Evolutionary conservation across 2,888 invertebrate genomes (phyloP), one percentile per base, ranked within the genome.

Genomic region (Aphodius sticticus): DNA sequence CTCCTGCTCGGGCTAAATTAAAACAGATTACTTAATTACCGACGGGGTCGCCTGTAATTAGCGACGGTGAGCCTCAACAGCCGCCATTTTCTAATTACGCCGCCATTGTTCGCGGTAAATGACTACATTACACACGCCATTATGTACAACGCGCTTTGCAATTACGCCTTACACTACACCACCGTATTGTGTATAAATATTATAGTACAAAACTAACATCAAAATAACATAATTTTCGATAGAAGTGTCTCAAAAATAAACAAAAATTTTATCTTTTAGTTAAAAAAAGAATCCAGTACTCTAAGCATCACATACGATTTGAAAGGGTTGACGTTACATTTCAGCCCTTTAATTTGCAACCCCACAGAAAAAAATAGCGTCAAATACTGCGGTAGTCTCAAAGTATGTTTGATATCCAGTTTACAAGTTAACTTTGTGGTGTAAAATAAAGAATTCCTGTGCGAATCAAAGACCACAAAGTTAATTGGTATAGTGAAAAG

Each of bases 61-160:
- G 84, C 84, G 84, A 80, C 84, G 83, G 82, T 82, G 83, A 83
- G 83, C 81, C 81, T 82, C 53, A 83, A 81, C 83, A 82, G 84
- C 84, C 82, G 83, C 85, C 85, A 85, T 85, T 84, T 85, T 85
- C 85, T 85, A 85, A 85, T 85, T 85, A 84, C 83, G 81, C 79
- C 78, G 80, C 79, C 80, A 83, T 84, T 84, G 83, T 84, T 79
- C 81, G 81, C 53, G 12, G 79, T 81, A 84, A 85, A 85, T 84
- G 85, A 84, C 82, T 82, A 83, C 83, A 83, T 83, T 84, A 83
- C 83, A 84, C 82, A 83, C 81, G 81, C 81, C 79, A 81, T 81
- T 82, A 82, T 82, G 74, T 79, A 79, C 79, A 82, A 79, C 80
- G 79, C 77, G 82, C 81, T 82, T n/a, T 81, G 83, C 82, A 84